Conservation (phyloP, 2,113 vertebrate genomes). For the Mustelus asterias region DNA sequence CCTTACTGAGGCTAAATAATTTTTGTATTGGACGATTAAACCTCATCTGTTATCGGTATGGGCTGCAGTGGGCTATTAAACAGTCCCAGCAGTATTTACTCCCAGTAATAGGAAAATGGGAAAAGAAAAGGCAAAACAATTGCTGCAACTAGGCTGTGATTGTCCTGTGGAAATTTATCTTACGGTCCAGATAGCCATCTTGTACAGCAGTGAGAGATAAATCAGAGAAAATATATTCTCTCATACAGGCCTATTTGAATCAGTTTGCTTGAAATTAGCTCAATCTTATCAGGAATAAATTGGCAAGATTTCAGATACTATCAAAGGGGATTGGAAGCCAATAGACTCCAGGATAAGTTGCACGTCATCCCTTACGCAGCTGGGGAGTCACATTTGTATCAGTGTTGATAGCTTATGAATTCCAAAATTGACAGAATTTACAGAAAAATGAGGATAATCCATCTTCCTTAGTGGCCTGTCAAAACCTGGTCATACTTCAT, state of each 20-base stretch:
- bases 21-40: slow-evolving; percentile 89
- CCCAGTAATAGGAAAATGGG: slow-evolving; percentile 80
- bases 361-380: slow-evolving; percentile 65
- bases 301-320: slow-evolving; percentile 40
- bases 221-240: slow-evolving; percentile 54
- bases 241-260: slow-evolving; percentile 56
- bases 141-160: slow-evolving; percentile 67
- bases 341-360: slow-evolving; percentile 43
- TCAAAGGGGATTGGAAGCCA: slow-evolving; percentile 42
- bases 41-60: slow-evolving; percentile 99
- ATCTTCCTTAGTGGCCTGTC: slow-evolving; percentile 99
- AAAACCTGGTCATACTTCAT: slow-evolving; percentile 99
- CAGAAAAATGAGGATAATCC: slow-evolving; percentile 99
- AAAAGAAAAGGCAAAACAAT: slow-evolving; percentile 75
- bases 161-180: slow-evolving; percentile 65
- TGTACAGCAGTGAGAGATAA: slow-evolving; percentile 61
- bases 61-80: slow-evolving; percentile 87
- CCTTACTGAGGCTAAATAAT: slow-evolving; percentile 76
- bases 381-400: slow-evolving; percentile 80
- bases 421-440: slow-evolving; percentile 99
- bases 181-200: slow-evolving; percentile 56
- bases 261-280: slow-evolving; percentile 41
- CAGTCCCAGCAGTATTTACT: slow-evolving; percentile 81
- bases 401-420: slow-evolving; percentile 96
- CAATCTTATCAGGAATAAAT: not conserved